Conservation (phyloP, 2,888 invertebrate species). For the Netelia melanura region DNA sequence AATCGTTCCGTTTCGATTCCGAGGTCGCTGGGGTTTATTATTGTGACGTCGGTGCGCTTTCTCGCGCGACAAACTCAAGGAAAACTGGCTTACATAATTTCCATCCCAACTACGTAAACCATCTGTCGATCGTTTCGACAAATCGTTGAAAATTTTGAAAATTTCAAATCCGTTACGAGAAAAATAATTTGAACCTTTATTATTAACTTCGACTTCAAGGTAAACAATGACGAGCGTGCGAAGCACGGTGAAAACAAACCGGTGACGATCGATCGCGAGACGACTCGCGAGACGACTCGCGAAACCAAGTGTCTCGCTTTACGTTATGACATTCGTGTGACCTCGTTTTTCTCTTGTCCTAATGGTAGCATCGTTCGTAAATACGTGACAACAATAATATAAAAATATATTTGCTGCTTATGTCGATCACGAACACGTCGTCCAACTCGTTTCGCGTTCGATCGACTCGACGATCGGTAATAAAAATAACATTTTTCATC, state of each 20-base stretch:
- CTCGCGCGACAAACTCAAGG: no score
- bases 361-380: conserved; percentile 18
- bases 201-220: not conserved
- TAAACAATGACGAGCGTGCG: not conserved
- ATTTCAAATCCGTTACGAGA: no score
- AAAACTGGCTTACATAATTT: no score
- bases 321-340: conserved; percentile 55
- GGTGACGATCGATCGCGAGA: conserved; percentile 44
- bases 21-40: no score
- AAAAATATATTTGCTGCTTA: not conserved
- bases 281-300: conserved; percentile 17
- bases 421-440: conserved; percentile 15
- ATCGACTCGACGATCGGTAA: not conserved
- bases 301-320: conserved; percentile 32
- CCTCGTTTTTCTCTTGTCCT: conserved; percentile 35
- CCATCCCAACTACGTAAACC: no score
- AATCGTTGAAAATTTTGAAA: no score
- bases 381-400: conserved; percentile 6
- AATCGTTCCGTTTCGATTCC: no score
- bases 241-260: not conserved
- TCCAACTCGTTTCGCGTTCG: conserved; percentile 2
- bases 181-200: no score
- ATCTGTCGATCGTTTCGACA: no score
- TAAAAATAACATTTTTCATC: not conserved
- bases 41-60: no score